Percentiles rank a stretch among this genome's conserved stretches.
These are phyloP conservation scores for Pelagia noctiluca DNA, from an alignment of 30 jellyfish, hydroid and myxozoan genomes.

Conservation along the genomic window DNA sequence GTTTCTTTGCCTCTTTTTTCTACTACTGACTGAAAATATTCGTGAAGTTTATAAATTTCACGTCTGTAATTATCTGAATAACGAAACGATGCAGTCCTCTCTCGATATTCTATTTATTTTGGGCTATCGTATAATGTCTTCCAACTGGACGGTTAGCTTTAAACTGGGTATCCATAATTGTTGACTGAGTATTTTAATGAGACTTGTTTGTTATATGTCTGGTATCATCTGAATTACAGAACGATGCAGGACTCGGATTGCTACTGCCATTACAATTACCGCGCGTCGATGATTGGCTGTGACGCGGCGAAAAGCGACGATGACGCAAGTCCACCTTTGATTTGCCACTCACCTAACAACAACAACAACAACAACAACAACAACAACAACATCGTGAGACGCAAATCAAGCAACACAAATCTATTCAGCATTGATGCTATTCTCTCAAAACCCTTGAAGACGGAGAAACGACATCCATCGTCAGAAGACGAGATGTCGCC, in stretches of 20 bases:
- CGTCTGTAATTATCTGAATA: too few species aligned
- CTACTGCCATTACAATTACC: constrained; percentile 28
- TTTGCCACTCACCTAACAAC: not conserved
- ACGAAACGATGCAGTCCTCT: too few species aligned
- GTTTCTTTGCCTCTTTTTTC: too few species aligned
- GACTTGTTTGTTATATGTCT: too few species aligned
- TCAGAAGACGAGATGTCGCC: not conserved
- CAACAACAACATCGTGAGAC: not conserved
- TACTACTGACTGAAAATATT: too few species aligned
- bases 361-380: not conserved
- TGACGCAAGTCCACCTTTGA: constrained; percentile 1
- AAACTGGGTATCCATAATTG: too few species aligned
- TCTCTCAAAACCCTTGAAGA: constrained; percentile 39
- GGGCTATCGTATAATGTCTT: too few species aligned
- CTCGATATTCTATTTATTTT: too few species aligned
- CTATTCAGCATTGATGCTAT: constrained; percentile 66
- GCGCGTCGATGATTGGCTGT: not conserved
- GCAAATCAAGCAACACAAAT: constrained; percentile 4
- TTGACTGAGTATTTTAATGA: too few species aligned
- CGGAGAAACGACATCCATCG: not conserved
- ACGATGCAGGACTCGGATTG: constrained; percentile 53
- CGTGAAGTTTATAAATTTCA: too few species aligned
- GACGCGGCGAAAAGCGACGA: not conserved
- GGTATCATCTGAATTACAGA: not conserved
- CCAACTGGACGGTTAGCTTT: too few species aligned